Evolutionary conservation across 2,113 vertebrate species (phyloP), one percentile per base, ranked within the genome.

Genomic region (Grammomys surdaster): DNA sequence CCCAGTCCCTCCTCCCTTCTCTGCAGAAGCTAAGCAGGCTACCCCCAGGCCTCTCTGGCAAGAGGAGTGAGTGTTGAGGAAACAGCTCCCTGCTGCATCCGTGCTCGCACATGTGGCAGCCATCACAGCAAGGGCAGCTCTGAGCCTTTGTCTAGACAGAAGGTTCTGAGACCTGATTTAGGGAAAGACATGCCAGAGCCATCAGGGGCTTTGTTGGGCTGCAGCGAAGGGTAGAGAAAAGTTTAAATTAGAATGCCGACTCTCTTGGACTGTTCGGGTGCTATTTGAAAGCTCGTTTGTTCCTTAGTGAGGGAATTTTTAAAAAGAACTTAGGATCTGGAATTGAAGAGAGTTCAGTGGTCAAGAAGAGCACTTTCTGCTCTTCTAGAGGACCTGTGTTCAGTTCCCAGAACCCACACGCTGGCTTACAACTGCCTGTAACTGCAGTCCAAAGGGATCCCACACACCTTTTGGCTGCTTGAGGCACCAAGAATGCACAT

Each of bases 271-370:
- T 75, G 51, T 80, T 91, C 14, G 31, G 65, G 33, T 46, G 88
- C 87, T 91, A 67, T 0, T 19, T 76, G 70, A 91, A 95, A 95
- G 76, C 91, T 48, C 6, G 5, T 75, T 72, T 95, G 90, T 90
- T 96, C 88, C 88, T 46, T 28, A 89, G 48, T 81, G 89, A 16
- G 78, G 76, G 54, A 84, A 77, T 93, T 94, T 96, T 93, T 78
- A 81, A 81, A 81, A 81, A 81, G 78, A 81, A 31, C 11, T 48
- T 77, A 77, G 76, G 76, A 17, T 77, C 76, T 76, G 40, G 46
- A 14, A 28, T 14, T 7, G 75, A 7, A 77, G 76, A 31, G 26
- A 31, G 14, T 17, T 51, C 76, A 77, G 76, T 77, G 76, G 7
- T 77, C 75, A 48, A 77, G 46, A 48, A 77, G 46, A 77, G 43